Evolutionary conservation across 2,888 invertebrate species (phyloP).

Genomic region (Diarsia rubi): DNA sequence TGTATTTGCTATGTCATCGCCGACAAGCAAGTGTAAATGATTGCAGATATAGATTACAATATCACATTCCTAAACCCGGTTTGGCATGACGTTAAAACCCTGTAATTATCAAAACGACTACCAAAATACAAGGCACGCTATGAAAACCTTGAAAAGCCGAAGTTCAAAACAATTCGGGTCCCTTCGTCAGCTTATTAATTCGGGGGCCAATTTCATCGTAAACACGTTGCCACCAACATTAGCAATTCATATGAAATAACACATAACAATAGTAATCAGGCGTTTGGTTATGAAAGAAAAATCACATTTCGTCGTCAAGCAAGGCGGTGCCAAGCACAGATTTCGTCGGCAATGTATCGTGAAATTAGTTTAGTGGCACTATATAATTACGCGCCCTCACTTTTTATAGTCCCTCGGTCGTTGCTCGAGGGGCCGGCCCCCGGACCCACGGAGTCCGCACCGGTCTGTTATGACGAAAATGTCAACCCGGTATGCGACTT

Average conservation of each 20-base stretch:
- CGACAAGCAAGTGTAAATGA: slow-evolving; percentile 40
- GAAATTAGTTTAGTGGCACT: slow-evolving; percentile 91
- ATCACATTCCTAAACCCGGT: slow-evolving; percentile 44
- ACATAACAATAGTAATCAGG: slow-evolving; percentile 89
- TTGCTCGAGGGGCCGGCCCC: slow-evolving; percentile 68
- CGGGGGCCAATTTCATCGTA: slow-evolving; percentile 76
- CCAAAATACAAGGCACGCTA: slow-evolving; percentile 62
- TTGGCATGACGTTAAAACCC: slow-evolving; percentile 53
- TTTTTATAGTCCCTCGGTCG: slow-evolving; percentile 86
- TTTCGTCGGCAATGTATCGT: slow-evolving; percentile 91
- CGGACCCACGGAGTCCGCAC: slow-evolving; percentile 69
- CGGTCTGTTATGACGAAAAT: slow-evolving; percentile 89
- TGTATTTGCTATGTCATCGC: slow-evolving; percentile 5
- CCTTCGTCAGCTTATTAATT: slow-evolving; percentile 80
- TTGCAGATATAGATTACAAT: slow-evolving; percentile 42
- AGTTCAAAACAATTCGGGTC: slow-evolving; percentile 76
- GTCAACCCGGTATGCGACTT: slow-evolving; percentile 89
- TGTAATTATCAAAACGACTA: slow-evolving; percentile 68
- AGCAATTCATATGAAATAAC: slow-evolving; percentile 89
- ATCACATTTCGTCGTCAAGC: slow-evolving; percentile 85
- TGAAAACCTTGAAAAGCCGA: slow-evolving; percentile 74
- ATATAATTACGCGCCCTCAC: slow-evolving; percentile 90
- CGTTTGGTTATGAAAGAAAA: slow-evolving; percentile 85
- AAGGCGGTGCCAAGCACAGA: slow-evolving; percentile 90
- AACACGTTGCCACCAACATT: slow-evolving; percentile 79